Conservation (phyloP, 2,113 vertebrate species). For the Neodontobutis hainanensis region DNA sequence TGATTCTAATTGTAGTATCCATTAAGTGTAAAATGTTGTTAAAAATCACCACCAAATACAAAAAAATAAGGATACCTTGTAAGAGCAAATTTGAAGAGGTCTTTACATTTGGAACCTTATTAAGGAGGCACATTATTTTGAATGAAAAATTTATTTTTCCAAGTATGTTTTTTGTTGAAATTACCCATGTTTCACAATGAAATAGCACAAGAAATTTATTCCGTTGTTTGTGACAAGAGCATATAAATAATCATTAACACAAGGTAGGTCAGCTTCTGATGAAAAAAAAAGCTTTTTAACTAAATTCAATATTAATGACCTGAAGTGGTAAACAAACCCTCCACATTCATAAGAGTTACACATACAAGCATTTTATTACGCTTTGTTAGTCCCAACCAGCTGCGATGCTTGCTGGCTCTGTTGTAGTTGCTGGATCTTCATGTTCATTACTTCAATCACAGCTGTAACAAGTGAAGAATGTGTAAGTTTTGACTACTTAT, state of each 20-base stretch:
- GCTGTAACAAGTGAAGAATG: slow-evolving; percentile 74
- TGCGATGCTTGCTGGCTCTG: slow-evolving; percentile 84
- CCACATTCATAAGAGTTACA: not conserved
- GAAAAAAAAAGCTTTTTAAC: not conserved
- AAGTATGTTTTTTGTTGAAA: too few species aligned
- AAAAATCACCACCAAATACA: too few species aligned
- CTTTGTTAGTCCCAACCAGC: slow-evolving; percentile 79
- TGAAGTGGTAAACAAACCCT: slow-evolving; percentile 12
- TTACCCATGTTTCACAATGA: not conserved
- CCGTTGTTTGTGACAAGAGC: slow-evolving; percentile 5
- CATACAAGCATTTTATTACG: slow-evolving; percentile 60
- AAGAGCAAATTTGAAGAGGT: too few species aligned
- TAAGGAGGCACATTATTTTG: too few species aligned
- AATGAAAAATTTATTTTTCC: too few species aligned
- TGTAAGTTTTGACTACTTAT: not conserved
- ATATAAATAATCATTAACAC: slow-evolving; percentile 9
- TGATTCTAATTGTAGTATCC: too few species aligned
- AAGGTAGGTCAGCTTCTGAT: slow-evolving; percentile 8
- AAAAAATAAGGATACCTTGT: too few species aligned
- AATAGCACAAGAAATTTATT: not conserved
- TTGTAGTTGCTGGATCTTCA: slow-evolving; percentile 92
- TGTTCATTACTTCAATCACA: slow-evolving; percentile 91
- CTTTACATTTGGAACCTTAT: too few species aligned
- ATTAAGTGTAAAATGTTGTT: too few species aligned
- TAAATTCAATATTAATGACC: not conserved